Evolutionary conservation across 1,140 invertebrate genomes (phyloP).

Genomic region (Octopus sinensis): DNA sequence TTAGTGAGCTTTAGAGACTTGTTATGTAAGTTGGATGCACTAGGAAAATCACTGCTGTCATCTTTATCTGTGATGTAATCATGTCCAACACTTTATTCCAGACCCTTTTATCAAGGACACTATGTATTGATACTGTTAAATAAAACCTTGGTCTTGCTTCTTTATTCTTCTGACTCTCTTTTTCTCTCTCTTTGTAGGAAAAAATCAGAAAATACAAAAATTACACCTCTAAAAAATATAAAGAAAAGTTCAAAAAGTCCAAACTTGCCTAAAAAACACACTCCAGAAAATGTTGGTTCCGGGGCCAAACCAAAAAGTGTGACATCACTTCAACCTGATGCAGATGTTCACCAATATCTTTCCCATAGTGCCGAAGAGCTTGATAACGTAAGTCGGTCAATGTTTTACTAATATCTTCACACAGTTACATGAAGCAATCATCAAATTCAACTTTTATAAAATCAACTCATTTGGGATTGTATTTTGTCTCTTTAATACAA

Average conservation of each 20-base stretch:
- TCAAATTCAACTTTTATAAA: no score
- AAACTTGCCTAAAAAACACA: constrained; percentile 32
- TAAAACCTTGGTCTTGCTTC: constrained; percentile 25
- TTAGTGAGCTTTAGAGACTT: no score
- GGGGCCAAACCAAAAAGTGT: constrained; percentile 27
- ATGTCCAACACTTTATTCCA: no score
- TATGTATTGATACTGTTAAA: no score
- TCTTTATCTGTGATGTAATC: no score
- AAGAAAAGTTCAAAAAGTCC: constrained; percentile 51
- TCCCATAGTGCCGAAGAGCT: constrained; percentile 46
- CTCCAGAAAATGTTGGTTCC: constrained; percentile 26
- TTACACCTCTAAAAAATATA: constrained; percentile 34
- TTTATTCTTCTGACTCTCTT: constrained; percentile 28
- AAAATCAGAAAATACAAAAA: constrained; percentile 39
- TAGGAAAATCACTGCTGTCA: no score
- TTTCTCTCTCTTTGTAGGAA: constrained; percentile 34
- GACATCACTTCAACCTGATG: constrained; percentile 35
- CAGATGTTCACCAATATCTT: constrained; percentile 29
- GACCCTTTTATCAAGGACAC: no score
- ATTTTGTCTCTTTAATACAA: no score
- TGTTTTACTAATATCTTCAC: neutral
- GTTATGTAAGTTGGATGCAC: no score
- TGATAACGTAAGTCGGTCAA: constrained; percentile 40
- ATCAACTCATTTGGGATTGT: no score
- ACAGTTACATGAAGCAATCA: no score